These are phyloP conservation scores for Procambarus clarkii DNA, from an alignment of 1,140 invertebrate genomes.

Conservation along the genomic window DNA sequence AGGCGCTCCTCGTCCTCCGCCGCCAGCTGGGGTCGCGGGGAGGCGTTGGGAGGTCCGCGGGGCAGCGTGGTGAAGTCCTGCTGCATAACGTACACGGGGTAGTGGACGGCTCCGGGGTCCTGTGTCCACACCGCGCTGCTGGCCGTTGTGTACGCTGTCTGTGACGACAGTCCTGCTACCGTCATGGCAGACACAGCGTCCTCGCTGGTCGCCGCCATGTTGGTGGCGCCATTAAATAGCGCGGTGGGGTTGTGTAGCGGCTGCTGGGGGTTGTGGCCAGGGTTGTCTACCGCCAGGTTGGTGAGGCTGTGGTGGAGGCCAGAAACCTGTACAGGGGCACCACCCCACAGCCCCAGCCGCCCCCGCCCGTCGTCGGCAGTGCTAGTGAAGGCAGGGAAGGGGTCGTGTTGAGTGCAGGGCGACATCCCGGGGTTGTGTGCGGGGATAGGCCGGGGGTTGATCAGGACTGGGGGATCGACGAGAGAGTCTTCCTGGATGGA, in stretches of 20 bases:
- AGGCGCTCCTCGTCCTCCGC: conserved; percentile 57
- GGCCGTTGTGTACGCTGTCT: not conserved
- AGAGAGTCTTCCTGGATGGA: conserved; percentile 58
- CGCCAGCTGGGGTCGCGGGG: not conserved
- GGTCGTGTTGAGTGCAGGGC: conserved; percentile 44
- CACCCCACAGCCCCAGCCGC: conserved; percentile 46
- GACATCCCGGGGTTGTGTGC: conserved; percentile 13
- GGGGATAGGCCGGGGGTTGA: conserved; percentile 42
- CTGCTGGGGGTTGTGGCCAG: conserved; percentile 17
- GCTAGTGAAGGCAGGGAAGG: conserved; percentile 12
- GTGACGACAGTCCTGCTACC: not conserved
- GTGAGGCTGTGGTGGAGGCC: conserved; percentile 54
- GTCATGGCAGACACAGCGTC: conserved; percentile 13
- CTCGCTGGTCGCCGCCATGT: not conserved
- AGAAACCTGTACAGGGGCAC: conserved; percentile 11
- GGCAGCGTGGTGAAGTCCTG: conserved; percentile 70
- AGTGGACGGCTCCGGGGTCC: conserved; percentile 69
- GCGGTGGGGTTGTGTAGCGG: not conserved
- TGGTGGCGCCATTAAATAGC: conserved; percentile 14
- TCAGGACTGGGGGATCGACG: conserved; percentile 46
- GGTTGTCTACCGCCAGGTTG: conserved; percentile 35
- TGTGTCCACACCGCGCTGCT: conserved; percentile 36
- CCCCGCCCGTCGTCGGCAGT: conserved; percentile 19
- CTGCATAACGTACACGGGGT: conserved; percentile 68
- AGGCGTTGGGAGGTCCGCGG: conserved; percentile 13